Evolutionary conservation across 2,113 vertebrate species (phyloP).

Genomic region (Macaca fascicularis): DNA sequence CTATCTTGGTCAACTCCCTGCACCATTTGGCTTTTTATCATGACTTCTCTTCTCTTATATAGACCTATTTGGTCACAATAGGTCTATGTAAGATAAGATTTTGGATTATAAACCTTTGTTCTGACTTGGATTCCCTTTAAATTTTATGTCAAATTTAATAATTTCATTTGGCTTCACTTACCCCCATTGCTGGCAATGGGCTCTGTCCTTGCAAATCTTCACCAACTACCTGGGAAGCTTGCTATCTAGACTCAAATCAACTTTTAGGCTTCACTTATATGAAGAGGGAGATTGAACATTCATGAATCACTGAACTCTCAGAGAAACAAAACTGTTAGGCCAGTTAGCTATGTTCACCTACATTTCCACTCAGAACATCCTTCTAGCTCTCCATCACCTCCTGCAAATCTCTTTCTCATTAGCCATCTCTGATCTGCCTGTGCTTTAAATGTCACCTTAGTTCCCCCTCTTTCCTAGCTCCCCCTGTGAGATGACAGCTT

Average conservation of each 20-base stretch:
- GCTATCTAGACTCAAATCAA: neutral
- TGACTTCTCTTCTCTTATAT: neutral
- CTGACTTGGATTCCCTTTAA: neutral
- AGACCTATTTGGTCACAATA: neutral
- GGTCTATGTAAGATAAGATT: neutral
- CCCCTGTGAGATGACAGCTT: neutral
- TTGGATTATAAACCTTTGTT: neutral
- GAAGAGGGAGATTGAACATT: neutral
- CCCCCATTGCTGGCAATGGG: neutral
- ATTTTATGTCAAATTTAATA: neutral
- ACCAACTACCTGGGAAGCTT: neutral
- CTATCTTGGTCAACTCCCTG: no score
- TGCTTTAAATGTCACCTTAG: constrained; percentile 21
- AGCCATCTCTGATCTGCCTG: neutral
- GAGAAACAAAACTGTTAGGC: neutral
- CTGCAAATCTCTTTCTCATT: neutral
- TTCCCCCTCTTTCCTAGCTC: neutral
- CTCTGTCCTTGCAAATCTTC: neutral
- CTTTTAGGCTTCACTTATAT: neutral
- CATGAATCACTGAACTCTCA: neutral
- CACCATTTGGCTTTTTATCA: neutral
- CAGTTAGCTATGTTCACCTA: neutral
- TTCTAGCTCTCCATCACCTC: neutral
- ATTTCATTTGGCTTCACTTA: neutral
- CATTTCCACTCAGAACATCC: constrained; percentile 44